These are phyloP conservation scores for Spisula solida DNA, from an alignment of 2,888 invertebrate genomes.

Conservation along the genomic window DNA sequence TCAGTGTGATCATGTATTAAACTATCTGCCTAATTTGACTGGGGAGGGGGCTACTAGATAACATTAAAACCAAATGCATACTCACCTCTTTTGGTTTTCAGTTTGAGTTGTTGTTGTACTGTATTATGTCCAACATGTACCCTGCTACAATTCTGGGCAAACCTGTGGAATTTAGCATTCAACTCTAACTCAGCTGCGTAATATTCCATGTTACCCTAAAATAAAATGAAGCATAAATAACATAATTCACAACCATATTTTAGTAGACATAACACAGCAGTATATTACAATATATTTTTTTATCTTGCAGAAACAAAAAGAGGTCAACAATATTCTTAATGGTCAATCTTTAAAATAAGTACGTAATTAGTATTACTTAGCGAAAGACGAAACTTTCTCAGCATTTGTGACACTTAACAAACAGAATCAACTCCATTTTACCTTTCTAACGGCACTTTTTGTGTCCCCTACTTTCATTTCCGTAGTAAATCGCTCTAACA, in stretches of 20 bases:
- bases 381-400: too few species aligned
- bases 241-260: too few species aligned
- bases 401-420: background rate
- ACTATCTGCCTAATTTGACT: too few species aligned
- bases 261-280: too few species aligned
- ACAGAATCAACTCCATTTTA: conserved; percentile 45
- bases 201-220: conserved; percentile 85
- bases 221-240: background rate
- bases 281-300: too few species aligned
- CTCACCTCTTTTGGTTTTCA: conserved; percentile 82
- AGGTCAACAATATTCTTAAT: too few species aligned
- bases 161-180: conserved; percentile 86
- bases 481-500: conserved; percentile 80
- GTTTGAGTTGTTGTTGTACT: conserved; percentile 86
- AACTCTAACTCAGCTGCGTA: conserved; percentile 86
- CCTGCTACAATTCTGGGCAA: conserved; percentile 85
- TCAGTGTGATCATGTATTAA: too few species aligned
- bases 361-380: too few species aligned
- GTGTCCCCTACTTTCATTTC: conserved; percentile 82
- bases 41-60: background rate
- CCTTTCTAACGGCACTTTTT: conserved; percentile 81
- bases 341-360: too few species aligned
- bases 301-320: too few species aligned
- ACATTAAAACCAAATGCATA: background rate
- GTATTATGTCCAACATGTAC: conserved; percentile 87